Percentiles rank a stretch among this genome's conserved stretches.
phyloP scores from a whole-genome alignment of 2,888 invertebrate species.

The Trissolcus japonicus region DNA sequence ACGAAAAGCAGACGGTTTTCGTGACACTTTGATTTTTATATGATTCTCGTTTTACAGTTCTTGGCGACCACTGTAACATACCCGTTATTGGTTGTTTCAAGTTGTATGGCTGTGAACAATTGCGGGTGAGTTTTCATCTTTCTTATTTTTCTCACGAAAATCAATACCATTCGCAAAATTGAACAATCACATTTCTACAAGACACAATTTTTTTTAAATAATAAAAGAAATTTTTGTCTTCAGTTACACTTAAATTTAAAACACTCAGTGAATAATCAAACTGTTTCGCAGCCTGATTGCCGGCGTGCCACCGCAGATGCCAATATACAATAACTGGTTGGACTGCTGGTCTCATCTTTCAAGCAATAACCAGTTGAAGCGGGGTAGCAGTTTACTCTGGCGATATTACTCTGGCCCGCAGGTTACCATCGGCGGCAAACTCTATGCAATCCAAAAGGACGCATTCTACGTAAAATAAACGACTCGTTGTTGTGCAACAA shows the following conservation, averaged over 20 bases:
- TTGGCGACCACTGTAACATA: slow-evolving; percentile 91
- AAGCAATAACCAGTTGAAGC: slow-evolving; percentile 86
- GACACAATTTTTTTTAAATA: too few species aligned
- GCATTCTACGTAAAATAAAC: slow-evolving; percentile 31
- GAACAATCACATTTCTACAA: too few species aligned
- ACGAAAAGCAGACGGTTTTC: slow-evolving; percentile 19
- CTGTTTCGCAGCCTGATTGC: slow-evolving; percentile 81
- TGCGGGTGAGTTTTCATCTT: slow-evolving; percentile 78
- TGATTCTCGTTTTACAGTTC: slow-evolving; percentile 78
- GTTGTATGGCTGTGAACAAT: slow-evolving; percentile 92
- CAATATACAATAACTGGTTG: slow-evolving; percentile 87
- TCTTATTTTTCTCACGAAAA: slow-evolving; percentile 3
- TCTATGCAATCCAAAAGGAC: slow-evolving; percentile 43
- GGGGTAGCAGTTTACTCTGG: slow-evolving; percentile 90
- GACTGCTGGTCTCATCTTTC: slow-evolving; percentile 90
- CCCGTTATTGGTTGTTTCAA: slow-evolving; percentile 93
- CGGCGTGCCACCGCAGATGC: slow-evolving; percentile 90
- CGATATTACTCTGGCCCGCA: slow-evolving; percentile 82
- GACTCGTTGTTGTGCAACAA: neutral
- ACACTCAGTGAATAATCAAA: too few species aligned
- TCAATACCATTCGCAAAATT: neutral
- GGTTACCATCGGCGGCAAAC: slow-evolving; percentile 60
- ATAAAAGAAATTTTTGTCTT: too few species aligned
- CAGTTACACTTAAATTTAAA: too few species aligned
- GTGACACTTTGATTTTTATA: slow-evolving; percentile 18